Evolutionary conservation across 2,888 invertebrate species (phyloP), one percentile per base, ranked within the genome.

Genomic region (Pycnomerus fuliginosus): DNA sequence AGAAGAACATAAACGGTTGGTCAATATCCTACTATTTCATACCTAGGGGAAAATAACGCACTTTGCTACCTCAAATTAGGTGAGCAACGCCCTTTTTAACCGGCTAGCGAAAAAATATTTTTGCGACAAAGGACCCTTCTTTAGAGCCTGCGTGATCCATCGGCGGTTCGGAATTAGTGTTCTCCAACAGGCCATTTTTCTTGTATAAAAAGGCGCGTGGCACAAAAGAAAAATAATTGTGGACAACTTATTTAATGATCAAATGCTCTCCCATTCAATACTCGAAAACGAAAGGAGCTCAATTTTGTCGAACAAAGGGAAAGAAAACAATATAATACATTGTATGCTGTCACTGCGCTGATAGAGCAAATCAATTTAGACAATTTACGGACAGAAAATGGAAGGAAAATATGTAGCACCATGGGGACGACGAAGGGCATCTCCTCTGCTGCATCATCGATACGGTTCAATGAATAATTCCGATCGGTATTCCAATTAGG

Each of bases 321-420:
- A 60, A 60, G 56, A 58, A 61, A 62, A 62, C 61, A 61, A 62
- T 62, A 58, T 62, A 56, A 62, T 61, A 59, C 60, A 62, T 61
- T 50, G 62, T 53, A 42, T 52, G 55, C 61, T 61, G 62, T 62
- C 62, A 58, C 48, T 60, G 39, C 39, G 58, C 50, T 55, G 60
- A 61, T 58, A 57, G 58, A 49, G 59, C 58, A 54, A 61, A 59
- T 61, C 60, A 61, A 61, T 62, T 62, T 58, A 40, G 48, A 29
- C 53, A 61, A 61, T 61, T 59, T 58, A 51, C 47, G 31, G 51
- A 35, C 46, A 38, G 48, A 10, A n/a, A 34, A 28, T 17, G 22
- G 27, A 25, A 33, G 29, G 41, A 41, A 41, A 41, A 41, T 41
- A 41, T 41, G 41, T 41, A 7, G 17, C 8, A 14, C 39, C 39